phyloP scores from a whole-genome alignment of 2,113 vertebrate species.

The Leiothrix lutea region DNA sequence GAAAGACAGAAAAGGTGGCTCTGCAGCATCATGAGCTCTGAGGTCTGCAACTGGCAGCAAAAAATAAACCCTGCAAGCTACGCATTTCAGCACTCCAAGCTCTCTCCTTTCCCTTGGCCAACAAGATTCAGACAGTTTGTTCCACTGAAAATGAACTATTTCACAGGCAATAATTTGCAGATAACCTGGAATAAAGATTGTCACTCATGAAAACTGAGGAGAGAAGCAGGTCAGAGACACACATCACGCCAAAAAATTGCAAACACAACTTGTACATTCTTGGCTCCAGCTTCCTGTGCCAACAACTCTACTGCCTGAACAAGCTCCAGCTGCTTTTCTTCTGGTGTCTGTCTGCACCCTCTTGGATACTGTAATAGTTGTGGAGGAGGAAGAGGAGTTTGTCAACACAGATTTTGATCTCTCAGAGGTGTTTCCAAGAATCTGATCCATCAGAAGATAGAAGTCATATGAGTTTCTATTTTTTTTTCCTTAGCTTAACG shows the following conservation, averaged over 20 bases:
- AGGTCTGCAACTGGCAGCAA: neutral
- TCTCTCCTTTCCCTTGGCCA: neutral
- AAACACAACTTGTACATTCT: neutral
- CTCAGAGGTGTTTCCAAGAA: slow-evolving; percentile 64
- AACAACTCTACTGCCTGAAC: neutral
- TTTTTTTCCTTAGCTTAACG: neutral
- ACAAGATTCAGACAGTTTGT: neutral
- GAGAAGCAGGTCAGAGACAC: neutral
- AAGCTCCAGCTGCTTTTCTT: neutral
- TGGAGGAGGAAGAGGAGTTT: slow-evolving; percentile 50
- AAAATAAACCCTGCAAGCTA: neutral
- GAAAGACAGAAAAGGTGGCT: neutral
- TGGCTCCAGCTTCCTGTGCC: neutral
- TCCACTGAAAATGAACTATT: neutral
- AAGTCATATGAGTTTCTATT: neutral
- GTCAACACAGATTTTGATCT: slow-evolving; percentile 46
- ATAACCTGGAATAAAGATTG: neutral
- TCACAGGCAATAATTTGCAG: neutral
- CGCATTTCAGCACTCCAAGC: accelerated
- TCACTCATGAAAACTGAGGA: neutral
- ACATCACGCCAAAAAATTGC: neutral
- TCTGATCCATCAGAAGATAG: neutral
- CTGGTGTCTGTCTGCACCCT: neutral
- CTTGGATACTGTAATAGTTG: neutral
- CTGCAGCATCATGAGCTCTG: neutral